A percentile compares a stretch with the other conserved stretches of the same genome.
Evolutionary conservation across 2,888 invertebrate species (phyloP).

Genomic region (Asteroscopus sphinx): DNA sequence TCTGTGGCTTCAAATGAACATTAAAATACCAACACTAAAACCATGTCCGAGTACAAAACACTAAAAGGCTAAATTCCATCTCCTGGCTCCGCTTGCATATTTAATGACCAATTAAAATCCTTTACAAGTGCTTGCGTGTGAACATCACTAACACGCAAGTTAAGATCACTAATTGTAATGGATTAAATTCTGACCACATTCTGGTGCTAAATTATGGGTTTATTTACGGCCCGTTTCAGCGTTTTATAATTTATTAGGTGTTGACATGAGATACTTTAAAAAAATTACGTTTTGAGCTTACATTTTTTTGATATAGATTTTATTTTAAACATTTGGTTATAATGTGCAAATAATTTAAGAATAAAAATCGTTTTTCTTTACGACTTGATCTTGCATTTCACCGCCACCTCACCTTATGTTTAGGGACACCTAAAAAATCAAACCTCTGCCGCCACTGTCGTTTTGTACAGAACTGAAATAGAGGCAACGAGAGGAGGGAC

Average conservation of each 20-base stretch:
- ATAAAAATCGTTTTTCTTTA: no score
- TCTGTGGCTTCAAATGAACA: no score
- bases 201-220: conserved; percentile 41
- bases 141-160: conserved; percentile 33
- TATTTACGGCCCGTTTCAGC: conserved; percentile 28
- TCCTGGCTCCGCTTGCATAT: conserved; percentile 4
- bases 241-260: conserved; percentile 34
- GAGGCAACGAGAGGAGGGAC: no score
- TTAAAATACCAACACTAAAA: not conserved
- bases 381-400: no score
- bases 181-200: conserved; percentile 40
- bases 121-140: conserved; percentile 40
- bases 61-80: conserved; percentile 1
- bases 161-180: conserved; percentile 42
- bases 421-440: no score
- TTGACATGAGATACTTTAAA: conserved; percentile 31
- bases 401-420: no score
- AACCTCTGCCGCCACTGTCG: no score
- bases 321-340: no score
- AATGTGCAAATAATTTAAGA: no score
- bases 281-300: not conserved
- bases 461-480: no score
- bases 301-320: no score
- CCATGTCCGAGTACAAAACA: not conserved
- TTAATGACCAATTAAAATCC: conserved; percentile 34